phyloP scores from a whole-genome alignment of 2,888 invertebrate species.

The Eupithecia pulchellata region DNA sequence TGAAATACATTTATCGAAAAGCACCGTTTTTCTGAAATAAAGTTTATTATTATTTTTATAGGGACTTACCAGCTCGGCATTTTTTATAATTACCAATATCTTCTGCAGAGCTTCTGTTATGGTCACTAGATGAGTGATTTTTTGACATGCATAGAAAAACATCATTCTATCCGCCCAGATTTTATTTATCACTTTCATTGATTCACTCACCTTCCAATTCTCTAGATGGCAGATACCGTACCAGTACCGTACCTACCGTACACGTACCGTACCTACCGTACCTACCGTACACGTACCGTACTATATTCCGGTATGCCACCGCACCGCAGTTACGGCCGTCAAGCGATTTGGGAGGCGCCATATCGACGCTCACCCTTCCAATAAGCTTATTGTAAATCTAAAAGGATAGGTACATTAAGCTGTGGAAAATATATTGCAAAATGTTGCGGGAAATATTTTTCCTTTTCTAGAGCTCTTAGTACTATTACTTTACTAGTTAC shows the following conservation, averaged over 20 bases:
- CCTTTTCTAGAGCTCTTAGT: background rate
- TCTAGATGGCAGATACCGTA: background rate
- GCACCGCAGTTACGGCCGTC: constrained; percentile 19
- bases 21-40: no score
- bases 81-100: no score
- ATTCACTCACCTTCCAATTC: constrained; percentile 1
- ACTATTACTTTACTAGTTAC: background rate
- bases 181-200: constrained; percentile 7
- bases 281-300: background rate
- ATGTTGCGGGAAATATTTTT: constrained; percentile 6
- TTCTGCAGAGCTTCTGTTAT: no score
- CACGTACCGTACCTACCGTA: background rate
- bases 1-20: no score
- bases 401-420: constrained; percentile 16
- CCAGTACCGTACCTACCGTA: no score
- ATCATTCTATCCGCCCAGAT: background rate
- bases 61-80: no score
- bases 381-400: constrained; percentile 17
- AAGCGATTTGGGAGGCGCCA: constrained; percentile 18
- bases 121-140: no score
- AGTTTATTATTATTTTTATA: no score
- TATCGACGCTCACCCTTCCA: constrained; percentile 22
- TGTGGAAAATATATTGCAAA: constrained; percentile 10
- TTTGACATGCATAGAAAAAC: no score
- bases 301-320: constrained; percentile 23